Conservation (phyloP, 2,113 vertebrate species). For the Camelus dromedarius region DNA sequence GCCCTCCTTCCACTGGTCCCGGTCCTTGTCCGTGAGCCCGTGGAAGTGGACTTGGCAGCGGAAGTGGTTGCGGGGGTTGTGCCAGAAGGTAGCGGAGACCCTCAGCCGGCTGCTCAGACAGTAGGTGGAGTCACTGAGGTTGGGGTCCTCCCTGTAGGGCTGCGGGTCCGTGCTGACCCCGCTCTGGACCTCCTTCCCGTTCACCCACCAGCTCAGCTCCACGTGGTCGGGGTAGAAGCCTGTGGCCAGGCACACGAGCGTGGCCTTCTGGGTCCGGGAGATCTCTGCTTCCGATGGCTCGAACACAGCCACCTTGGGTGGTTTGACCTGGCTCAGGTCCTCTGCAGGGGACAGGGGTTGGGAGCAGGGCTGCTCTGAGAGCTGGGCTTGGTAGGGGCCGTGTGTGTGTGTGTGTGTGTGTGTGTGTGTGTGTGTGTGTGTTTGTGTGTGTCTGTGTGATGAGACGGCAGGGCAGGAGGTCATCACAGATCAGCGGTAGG, state of each 20-base stretch:
- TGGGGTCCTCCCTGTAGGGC: slow-evolving; percentile 6
- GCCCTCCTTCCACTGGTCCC: rapidly evolving
- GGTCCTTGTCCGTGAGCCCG: rapidly evolving
- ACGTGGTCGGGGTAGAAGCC: slow-evolving; percentile 95
- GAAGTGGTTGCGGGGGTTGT: slow-evolving; percentile 78
- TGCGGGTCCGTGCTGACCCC: slow-evolving; percentile 88
- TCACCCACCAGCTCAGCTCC: slow-evolving; percentile 88
- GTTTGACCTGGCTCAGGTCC: rapidly evolving
- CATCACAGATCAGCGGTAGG: not conserved
- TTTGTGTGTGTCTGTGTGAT: not conserved
- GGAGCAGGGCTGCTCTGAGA: not conserved
- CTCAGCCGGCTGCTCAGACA: slow-evolving; percentile 91
- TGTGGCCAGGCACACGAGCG: slow-evolving; percentile 91
- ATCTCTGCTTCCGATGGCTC: slow-evolving; percentile 88
- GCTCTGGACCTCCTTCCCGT: rapidly evolving
- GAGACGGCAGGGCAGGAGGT: not conserved
- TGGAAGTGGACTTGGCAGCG: slow-evolving; percentile 87
- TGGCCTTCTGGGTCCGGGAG: slow-evolving; percentile 84
- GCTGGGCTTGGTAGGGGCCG: not conserved
- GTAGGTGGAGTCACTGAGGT: not conserved
- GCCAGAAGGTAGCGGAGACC: slow-evolving; percentile 85
- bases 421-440: not conserved
- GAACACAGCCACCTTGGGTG: slow-evolving; percentile 84
- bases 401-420: not conserved
- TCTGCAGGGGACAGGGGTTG: slow-evolving; percentile 78